A percentile compares a stretch with the other conserved stretches of the same genome.
These are phyloP conservation scores for Hypanus sabinus DNA, from an alignment of 2,113 vertebrate genomes.

Conservation along the genomic window DNA sequence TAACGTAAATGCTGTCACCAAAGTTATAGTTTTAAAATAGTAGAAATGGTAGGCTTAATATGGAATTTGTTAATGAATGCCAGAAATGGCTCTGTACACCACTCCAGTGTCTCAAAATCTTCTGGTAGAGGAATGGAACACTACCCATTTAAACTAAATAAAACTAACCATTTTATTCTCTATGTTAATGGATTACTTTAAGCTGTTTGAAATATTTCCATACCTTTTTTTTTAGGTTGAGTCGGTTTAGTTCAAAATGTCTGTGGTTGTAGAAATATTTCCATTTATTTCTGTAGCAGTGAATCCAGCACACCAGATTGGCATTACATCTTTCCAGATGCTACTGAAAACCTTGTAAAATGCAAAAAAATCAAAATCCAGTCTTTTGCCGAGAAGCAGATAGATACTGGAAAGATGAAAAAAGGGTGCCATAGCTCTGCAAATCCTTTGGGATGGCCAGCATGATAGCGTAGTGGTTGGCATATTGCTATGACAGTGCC, in stretches of 20 bases:
- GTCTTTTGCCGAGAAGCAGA: too few species aligned
- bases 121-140: neutral
- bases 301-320: neutral
- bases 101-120: neutral
- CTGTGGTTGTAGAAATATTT: neutral
- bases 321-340: conserved; percentile 24
- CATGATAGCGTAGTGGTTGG: too few species aligned
- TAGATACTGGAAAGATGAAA: neutral
- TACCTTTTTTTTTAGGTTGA: neutral
- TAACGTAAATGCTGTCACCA: neutral
- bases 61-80: neutral
- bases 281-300: neutral
- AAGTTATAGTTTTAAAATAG: neutral
- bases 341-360: neutral
- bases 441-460: neutral
- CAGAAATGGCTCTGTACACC: neutral
- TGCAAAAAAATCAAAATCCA: neutral
- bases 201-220: conserved; percentile 12
- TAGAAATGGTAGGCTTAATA: neutral
- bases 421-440: too few species aligned
- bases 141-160: neutral
- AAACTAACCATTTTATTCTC: neutral
- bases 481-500: too few species aligned
- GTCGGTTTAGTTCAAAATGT: neutral
- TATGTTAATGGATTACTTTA: neutral